These are phyloP conservation scores for Epinephelus fuscoguttatus DNA, from an alignment of 2,113 vertebrate genomes.

Conservation along the genomic window DNA sequence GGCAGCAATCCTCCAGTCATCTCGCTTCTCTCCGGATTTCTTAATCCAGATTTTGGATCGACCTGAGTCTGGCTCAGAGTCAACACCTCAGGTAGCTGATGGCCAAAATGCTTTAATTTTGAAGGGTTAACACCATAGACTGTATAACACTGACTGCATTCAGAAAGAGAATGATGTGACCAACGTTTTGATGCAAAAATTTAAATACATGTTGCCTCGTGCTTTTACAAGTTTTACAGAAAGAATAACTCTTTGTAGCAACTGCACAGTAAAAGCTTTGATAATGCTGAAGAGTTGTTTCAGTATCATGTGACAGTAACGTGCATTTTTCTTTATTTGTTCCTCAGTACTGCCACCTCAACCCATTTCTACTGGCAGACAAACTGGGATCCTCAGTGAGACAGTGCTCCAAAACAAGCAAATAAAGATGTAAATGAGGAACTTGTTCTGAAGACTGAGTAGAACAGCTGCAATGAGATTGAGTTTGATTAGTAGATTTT, in stretches of 20 bases:
- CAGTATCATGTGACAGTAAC: background rate
- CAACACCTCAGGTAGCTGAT: conserved; percentile 59
- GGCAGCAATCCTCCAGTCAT: conserved; percentile 73
- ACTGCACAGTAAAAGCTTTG: background rate
- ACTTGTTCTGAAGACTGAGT: background rate
- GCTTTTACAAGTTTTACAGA: background rate
- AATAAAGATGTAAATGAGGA: background rate
- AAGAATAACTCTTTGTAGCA: background rate
- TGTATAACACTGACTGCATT: background rate
- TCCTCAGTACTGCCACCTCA: conserved; percentile 77
- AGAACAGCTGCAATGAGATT: background rate
- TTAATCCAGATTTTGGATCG: conserved; percentile 59
- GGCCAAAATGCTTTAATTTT: conserved; percentile 13
- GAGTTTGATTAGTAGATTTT: background rate
- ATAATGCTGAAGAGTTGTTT: background rate
- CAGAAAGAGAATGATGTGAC: background rate
- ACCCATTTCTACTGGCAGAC: conserved; percentile 79
- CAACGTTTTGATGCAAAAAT: background rate
- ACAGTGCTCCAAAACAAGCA: conserved; percentile 77
- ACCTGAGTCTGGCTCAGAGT: conserved; percentile 35
- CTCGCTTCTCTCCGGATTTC: conserved; percentile 78
- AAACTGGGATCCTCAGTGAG: conserved; percentile 69
- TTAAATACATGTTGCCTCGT: background rate
- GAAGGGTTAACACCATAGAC: too few species aligned
- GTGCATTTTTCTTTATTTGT: background rate